A percentile compares a stretch with the other conserved stretches of the same genome.
Evolutionary conservation across 2,797 vertebrate species (phyloP).

Genomic region (Enteromius mattozi): DNA sequence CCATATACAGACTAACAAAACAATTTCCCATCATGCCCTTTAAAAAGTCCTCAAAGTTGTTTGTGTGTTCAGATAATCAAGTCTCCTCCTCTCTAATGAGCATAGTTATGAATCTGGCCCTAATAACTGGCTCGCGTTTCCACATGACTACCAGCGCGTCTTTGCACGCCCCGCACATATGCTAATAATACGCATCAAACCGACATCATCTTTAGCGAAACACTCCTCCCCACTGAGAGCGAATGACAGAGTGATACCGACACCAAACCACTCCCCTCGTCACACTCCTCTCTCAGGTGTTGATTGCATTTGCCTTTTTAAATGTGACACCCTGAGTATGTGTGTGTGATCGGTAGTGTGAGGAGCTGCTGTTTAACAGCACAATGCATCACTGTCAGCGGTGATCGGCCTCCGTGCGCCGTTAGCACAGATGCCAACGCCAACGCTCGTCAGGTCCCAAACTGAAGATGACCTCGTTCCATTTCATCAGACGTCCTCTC

Average conservation of each 20-base stretch:
- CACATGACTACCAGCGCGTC: constrained; percentile 31
- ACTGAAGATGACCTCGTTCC: constrained; percentile 80
- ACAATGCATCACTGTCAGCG: constrained; percentile 84
- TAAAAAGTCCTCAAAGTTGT: constrained; percentile 54
- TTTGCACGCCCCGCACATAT: constrained; percentile 44
- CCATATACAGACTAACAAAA: not conserved
- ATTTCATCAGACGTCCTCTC: constrained; percentile 79
- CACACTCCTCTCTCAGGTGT: constrained; percentile 47
- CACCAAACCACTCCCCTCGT: constrained; percentile 57
- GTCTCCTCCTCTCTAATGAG: constrained; percentile 50
- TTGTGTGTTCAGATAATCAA: constrained; percentile 48
- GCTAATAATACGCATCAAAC: constrained; percentile 53
- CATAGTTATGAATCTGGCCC: constrained; percentile 30
- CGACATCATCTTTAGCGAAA: constrained; percentile 58
- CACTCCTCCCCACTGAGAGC: constrained; percentile 59
- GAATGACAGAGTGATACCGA: constrained; percentile 56
- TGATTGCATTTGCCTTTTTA: constrained; percentile 82
- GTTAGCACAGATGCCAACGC: constrained; percentile 46
- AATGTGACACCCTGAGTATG: constrained; percentile 72
- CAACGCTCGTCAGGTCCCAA: constrained; percentile 70
- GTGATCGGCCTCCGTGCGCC: constrained; percentile 55
- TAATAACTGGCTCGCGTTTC: constrained; percentile 40
- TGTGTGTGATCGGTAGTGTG: constrained; percentile 72
- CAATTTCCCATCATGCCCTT: constrained; percentile 33
- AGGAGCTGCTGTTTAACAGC: constrained; percentile 83